A percentile compares a stretch with the other conserved stretches of the same genome.
Evolutionary conservation across 2,888 invertebrate genomes (phyloP).

Genomic region (Noctua janthe): DNA sequence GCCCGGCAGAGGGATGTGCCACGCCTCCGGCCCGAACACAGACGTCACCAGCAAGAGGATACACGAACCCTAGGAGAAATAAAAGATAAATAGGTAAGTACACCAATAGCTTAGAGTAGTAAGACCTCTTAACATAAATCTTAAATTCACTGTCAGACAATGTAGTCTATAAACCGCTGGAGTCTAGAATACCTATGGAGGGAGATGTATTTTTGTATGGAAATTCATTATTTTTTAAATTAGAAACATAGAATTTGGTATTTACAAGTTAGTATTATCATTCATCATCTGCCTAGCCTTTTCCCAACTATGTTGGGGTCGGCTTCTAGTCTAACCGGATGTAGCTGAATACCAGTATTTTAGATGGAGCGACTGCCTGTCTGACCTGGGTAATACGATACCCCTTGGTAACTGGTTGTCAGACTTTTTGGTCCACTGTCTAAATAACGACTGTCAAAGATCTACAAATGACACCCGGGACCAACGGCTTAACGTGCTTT

Average conservation of each 20-base stretch:
- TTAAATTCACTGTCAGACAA: not conserved
- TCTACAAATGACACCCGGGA: too few relatives aligned
- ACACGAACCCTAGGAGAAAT: conserved; percentile 87
- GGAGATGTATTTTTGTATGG: too few relatives aligned
- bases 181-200: not conserved
- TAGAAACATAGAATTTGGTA: not conserved
- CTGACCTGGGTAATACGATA: too few relatives aligned
- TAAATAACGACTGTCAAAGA: too few relatives aligned
- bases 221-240: not conserved
- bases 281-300: not conserved
- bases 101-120: not conserved
- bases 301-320: too few relatives aligned
- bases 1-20: conserved; percentile 95
- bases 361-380: too few relatives aligned
- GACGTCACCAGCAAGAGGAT: conserved; percentile 90
- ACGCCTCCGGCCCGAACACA: conserved; percentile 94
- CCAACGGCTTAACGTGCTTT: too few relatives aligned
- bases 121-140: not conserved
- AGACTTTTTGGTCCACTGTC: too few relatives aligned
- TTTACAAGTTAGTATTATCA: not conserved
- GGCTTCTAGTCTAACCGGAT: too few relatives aligned
- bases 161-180: not conserved
- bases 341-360: too few relatives aligned
- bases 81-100: too few relatives aligned
- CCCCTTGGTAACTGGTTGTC: too few relatives aligned